phyloP scores from a whole-genome alignment of 92 coral and sea anemone genomes.

The Pocillopora grandis region DNA sequence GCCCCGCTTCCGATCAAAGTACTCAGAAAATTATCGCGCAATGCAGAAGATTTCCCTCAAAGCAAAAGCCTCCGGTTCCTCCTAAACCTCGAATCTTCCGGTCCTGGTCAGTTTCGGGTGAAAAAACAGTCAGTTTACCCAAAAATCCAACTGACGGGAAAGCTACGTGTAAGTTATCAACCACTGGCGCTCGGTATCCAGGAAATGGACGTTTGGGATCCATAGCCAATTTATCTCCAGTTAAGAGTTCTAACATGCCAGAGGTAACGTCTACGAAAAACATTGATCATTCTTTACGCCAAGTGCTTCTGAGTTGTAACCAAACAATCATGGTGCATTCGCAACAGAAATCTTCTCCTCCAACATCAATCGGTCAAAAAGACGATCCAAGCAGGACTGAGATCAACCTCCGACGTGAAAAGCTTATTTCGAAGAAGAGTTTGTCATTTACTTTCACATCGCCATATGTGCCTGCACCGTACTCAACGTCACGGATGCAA shows the following conservation, averaged over 20 bases:
- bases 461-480: slow-evolving; percentile 30
- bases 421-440: not conserved
- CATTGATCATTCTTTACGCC: not conserved
- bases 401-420: not conserved
- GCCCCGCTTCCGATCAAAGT: too few relatives aligned
- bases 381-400: not conserved
- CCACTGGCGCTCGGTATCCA: too few relatives aligned
- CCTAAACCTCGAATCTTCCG: slow-evolving; percentile 14
- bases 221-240: too few relatives aligned
- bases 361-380: not conserved
- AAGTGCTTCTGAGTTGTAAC: not conserved
- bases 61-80: slow-evolving; percentile 29
- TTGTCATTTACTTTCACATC: slow-evolving; percentile 18
- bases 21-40: not conserved
- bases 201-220: too few relatives aligned
- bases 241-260: not conserved
- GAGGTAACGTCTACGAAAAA: not conserved
- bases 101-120: not conserved
- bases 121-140: not conserved
- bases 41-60: not conserved
- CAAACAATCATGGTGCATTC: too few relatives aligned
- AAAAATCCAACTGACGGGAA: too few relatives aligned
- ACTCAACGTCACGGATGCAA: not conserved
- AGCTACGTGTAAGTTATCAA: too few relatives aligned
- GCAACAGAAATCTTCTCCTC: not conserved